Base-by-base conservation (phyloP, 2,113 vertebrate genomes). In the Bungarus multicinctus region DNA sequence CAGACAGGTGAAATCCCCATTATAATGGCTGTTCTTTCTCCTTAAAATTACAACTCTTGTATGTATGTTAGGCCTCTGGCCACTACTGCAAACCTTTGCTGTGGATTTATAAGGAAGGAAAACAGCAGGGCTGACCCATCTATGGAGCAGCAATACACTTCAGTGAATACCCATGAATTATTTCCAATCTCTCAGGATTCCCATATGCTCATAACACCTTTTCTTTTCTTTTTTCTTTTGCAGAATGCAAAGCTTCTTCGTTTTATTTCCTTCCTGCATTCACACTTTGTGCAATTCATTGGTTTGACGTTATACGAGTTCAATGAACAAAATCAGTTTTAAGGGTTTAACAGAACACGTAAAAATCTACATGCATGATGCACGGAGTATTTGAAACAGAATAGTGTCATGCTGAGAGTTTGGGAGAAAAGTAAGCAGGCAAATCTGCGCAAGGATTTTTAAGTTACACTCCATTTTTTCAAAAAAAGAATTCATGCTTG, bases 1-100 rank as follows among this genome's bases (percentile, higher is more conserved):
- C 52, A 12, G 57, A 88, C 91, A 92, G 85, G 55, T 39, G 85
- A 64, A 92, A 58, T 92, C 85, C 87, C 57, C 85, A 64, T 88
- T 92, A 92, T 69, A 60, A 88, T 87, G 45, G 91, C 5, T 53
- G 87, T 69, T 92, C 85, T 52, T 52, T 92, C 85, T 64, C 85
- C 57, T 64, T 64, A 92, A 60, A 47, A 64, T 88, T 52, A 64
- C 45, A 91, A n/a, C 16, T 47, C 34, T 58, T 52, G 50, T 27
- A n/a, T 23, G 27, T 23, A 27, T 39, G 64, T 54, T 53, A 69
- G 89, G 30, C 58, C n/a, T n/a, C 30, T 39, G 14, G 60, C n/a
- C 64, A 81, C 8, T 53, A 53, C 34, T 6, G 30, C 30, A 60
- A 91, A 58, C 43, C 20, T 23, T 87, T 52, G 14, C 2, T 10